Percentiles rank a stretch among this genome's conserved stretches.
phyloP scores from a whole-genome alignment of 2,888 invertebrate species.

The Tanytarsus gracilentus region DNA sequence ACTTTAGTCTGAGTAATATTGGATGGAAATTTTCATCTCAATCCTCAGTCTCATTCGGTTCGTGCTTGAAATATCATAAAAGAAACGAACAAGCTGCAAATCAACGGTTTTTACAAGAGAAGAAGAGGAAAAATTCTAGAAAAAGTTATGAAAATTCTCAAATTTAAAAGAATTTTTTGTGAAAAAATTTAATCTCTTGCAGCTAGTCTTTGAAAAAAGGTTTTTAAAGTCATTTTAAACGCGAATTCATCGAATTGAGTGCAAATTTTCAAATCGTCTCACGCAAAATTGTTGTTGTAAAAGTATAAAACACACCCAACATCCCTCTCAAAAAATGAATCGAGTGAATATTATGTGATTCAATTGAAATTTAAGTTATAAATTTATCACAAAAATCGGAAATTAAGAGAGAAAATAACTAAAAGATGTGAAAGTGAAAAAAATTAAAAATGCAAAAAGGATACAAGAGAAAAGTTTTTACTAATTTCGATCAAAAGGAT shows the following conservation, averaged over 20 bases:
- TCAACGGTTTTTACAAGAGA: background rate
- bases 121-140: background rate
- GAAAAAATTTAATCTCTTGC: background rate
- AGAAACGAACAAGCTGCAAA: background rate
- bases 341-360: background rate
- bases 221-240: too few species aligned
- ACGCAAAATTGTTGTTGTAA: conserved; percentile 16
- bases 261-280: background rate
- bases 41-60: background rate
- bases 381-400: background rate
- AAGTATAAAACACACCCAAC: conserved; percentile 24
- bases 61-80: conserved; percentile 10
- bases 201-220: too few species aligned
- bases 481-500: background rate
- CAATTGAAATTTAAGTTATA: background rate
- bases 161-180: background rate
- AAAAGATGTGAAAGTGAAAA: too few species aligned
- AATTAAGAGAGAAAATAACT: background rate
- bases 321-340: background rate
- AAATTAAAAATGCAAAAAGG: conserved; percentile 37
- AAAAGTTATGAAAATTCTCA: background rate
- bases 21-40: background rate
- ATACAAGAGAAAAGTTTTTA: conserved; percentile 38
- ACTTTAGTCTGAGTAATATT: background rate
- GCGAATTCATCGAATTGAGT: too few species aligned